Evolutionary conservation across 2,888 invertebrate genomes (phyloP).

Genomic region (Stenurella melanura): DNA sequence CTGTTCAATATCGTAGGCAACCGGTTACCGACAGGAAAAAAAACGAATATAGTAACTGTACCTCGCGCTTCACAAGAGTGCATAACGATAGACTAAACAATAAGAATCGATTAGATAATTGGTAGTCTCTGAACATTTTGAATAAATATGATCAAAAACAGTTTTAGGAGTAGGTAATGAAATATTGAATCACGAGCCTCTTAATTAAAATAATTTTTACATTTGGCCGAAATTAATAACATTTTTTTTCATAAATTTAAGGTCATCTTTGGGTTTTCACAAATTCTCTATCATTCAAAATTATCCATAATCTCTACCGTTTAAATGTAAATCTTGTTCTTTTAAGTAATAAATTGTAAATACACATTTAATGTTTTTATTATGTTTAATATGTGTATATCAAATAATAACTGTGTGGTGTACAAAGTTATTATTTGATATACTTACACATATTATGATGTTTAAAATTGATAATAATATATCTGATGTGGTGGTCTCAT

Average conservation of each 20-base stretch:
- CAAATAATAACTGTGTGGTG: not conserved
- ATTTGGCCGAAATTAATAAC: not conserved
- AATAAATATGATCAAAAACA: not conserved
- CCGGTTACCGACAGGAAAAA: slow-evolving; percentile 47
- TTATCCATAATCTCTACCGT: slow-evolving; percentile 7
- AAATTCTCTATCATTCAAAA: not conserved
- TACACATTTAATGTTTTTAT: not conserved
- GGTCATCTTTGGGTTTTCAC: not conserved
- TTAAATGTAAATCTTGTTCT: slow-evolving; percentile 2
- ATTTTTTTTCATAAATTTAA: not conserved
- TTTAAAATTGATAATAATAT: no score
- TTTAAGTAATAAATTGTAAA: slow-evolving; percentile 1
- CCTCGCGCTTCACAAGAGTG: slow-evolving; percentile 19
- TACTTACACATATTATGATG: no score
- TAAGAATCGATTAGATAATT: slow-evolving; percentile 26
- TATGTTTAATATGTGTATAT: not conserved
- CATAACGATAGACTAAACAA: slow-evolving; percentile 15
- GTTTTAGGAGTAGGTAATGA: not conserved
- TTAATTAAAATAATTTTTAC: not conserved
- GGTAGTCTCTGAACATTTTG: not conserved
- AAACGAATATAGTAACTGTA: slow-evolving; percentile 46
- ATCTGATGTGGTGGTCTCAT: no score
- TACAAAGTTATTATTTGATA: no score
- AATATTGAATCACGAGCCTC: not conserved
- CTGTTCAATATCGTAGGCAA: slow-evolving; percentile 48